These are phyloP conservation scores for Parascotia fuliginaria DNA, from an alignment of 2,888 invertebrate genomes.

Conservation along the genomic window DNA sequence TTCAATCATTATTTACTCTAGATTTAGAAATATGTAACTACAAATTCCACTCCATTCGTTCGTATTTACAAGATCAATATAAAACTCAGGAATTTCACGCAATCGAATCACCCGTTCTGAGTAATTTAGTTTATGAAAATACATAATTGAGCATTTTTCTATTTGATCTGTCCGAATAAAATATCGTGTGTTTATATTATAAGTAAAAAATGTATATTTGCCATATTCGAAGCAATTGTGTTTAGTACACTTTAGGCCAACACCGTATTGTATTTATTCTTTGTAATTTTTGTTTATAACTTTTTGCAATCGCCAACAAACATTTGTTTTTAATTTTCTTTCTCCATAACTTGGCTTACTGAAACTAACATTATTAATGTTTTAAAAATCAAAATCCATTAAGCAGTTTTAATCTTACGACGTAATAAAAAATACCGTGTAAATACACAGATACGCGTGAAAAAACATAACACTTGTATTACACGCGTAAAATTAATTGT, in stretches of 20 bases:
- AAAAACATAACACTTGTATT: too few species aligned
- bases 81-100: constrained; percentile 20
- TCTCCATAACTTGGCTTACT: too few species aligned
- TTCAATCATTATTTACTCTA: not conserved
- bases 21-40: not conserved
- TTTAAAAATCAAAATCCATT: too few species aligned
- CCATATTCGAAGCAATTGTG: constrained; percentile 3
- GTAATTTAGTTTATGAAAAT: constrained; percentile 25
- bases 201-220: constrained; percentile 9
- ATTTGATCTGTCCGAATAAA: constrained; percentile 26
- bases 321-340: too few species aligned
- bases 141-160: constrained; percentile 25
- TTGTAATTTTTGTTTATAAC: too few species aligned
- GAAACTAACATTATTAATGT: too few species aligned
- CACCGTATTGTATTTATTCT: too few species aligned
- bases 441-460: too few species aligned
- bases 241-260: constrained; percentile 7
- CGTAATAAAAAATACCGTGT: too few species aligned
- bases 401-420: too few species aligned
- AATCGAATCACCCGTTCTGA: constrained; percentile 22
- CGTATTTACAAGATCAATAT: constrained; percentile 5
- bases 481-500: too few species aligned
- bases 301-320: too few species aligned
- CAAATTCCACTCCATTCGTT: constrained; percentile 12
- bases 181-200: constrained; percentile 10